Percentiles rank a stretch among this genome's conserved stretches.
Conservation (phyloP, 2,888 invertebrate species). For the Lepas anatifera region DNA sequence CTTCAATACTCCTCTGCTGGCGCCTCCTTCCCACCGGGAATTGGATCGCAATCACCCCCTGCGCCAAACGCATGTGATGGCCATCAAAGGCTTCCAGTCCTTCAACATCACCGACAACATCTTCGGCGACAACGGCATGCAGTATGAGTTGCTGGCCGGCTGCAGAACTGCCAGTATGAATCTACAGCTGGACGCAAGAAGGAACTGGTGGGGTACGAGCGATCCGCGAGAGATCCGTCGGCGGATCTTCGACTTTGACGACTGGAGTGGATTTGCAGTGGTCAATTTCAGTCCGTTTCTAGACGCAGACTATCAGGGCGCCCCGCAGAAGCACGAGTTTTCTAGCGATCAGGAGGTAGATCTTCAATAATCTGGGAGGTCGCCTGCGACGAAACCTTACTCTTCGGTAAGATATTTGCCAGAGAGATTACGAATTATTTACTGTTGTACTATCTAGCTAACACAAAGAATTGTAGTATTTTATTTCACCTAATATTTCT, state of each 20-base stretch:
- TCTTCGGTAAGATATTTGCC: no score
- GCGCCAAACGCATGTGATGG: conserved; percentile 66
- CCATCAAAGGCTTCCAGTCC: conserved; percentile 88
- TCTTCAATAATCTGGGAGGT: background rate
- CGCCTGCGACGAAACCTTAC: conserved; percentile 42
- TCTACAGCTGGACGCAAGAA: conserved; percentile 70
- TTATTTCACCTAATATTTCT: background rate
- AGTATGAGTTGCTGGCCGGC: conserved; percentile 87
- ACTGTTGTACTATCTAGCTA: no score
- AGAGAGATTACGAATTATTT: no score
- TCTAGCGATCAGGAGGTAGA: background rate
- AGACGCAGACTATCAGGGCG: conserved; percentile 38
- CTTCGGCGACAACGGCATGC: conserved; percentile 59
- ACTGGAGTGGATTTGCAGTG: conserved; percentile 96
- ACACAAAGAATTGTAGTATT: no score
- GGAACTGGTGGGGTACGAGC: conserved; percentile 94
- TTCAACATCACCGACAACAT: conserved; percentile 80
- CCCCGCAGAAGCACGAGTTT: conserved; percentile 46
- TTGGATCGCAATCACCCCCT: no score
- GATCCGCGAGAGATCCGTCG: conserved; percentile 59
- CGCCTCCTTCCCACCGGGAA: conserved; percentile 38
- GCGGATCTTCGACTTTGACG: conserved; percentile 93
- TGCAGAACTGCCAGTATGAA: conserved; percentile 67
- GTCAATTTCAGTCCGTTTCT: conserved; percentile 82
- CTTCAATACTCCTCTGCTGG: conserved; percentile 40